Evolutionary conservation across 2,113 vertebrate species (phyloP).

Genomic region (Micromys minutus): DNA sequence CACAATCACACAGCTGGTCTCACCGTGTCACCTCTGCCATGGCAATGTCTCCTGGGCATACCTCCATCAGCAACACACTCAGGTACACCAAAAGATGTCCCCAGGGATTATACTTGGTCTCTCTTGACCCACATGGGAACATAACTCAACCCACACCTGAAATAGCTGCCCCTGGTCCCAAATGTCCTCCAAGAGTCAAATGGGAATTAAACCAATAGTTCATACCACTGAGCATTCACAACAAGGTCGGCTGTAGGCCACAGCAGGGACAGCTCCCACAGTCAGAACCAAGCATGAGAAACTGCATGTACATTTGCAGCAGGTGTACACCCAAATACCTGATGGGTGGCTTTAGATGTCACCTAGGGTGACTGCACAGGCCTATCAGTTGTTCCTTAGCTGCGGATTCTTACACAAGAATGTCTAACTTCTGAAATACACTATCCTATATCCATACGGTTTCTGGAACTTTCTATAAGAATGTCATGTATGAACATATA

Average conservation of each 20-base stretch:
- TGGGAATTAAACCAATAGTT: neutral
- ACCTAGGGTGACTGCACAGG: neutral
- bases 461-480: slow-evolving; percentile 19
- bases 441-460: neutral
- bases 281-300: neutral
- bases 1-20: neutral
- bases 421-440: neutral
- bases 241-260: neutral
- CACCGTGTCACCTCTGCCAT: neutral
- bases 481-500: too few relatives aligned
- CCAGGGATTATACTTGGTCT: neutral
- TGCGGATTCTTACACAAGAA: neutral
- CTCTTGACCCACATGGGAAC: neutral
- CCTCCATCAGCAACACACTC: neutral
- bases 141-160: neutral
- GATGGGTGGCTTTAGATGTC: neutral
- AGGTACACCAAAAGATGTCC: neutral
- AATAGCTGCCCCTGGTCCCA: neutral
- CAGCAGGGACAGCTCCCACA: neutral
- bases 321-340: neutral
- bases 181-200: neutral
- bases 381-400: neutral
- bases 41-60: neutral
- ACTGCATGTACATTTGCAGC: neutral
- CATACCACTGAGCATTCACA: neutral